Evolutionary conservation across 2,888 invertebrate genomes (phyloP).

Genomic region (Peribatodes rhomboidaria): DNA sequence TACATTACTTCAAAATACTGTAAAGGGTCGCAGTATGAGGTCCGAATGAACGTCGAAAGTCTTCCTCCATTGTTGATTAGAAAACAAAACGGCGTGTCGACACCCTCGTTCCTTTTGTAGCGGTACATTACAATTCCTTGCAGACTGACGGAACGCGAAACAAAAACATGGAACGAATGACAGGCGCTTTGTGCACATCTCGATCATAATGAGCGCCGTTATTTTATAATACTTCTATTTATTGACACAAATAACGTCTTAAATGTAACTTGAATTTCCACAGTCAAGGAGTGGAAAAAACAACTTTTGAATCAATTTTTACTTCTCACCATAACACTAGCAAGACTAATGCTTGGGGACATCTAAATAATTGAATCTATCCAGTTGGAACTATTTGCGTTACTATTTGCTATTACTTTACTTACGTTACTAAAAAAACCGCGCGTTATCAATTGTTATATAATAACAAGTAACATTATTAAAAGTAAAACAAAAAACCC

Average conservation of each 20-base stretch:
- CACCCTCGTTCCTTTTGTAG: constrained; percentile 81
- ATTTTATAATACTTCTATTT: constrained; percentile 65
- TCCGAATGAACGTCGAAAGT: constrained; percentile 65
- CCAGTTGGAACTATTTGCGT: no score
- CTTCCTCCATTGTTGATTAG: constrained; percentile 75
- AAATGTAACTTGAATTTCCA: constrained; percentile 4
- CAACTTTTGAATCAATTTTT: not conserved
- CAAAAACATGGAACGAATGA: constrained; percentile 77
- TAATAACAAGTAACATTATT: no score
- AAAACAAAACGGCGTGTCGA: constrained; percentile 83
- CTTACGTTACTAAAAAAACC: no score
- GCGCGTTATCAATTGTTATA: no score
- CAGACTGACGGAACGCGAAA: constrained; percentile 67
- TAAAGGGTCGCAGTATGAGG: constrained; percentile 81
- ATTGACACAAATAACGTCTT: constrained; percentile 40
- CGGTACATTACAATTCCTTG: constrained; percentile 72
- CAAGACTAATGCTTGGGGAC: no score
- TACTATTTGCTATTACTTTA: not conserved
- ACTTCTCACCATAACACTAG: not conserved
- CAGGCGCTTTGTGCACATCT: constrained; percentile 66
- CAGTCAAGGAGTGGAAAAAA: not conserved
- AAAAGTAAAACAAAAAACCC: no score
- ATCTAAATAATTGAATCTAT: no score
- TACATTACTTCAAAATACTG: constrained; percentile 68
- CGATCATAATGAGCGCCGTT: constrained; percentile 76